These are phyloP conservation scores for Drosophila ustulata DNA, from an alignment of 2,888 invertebrate species.

Conservation along the genomic window DNA sequence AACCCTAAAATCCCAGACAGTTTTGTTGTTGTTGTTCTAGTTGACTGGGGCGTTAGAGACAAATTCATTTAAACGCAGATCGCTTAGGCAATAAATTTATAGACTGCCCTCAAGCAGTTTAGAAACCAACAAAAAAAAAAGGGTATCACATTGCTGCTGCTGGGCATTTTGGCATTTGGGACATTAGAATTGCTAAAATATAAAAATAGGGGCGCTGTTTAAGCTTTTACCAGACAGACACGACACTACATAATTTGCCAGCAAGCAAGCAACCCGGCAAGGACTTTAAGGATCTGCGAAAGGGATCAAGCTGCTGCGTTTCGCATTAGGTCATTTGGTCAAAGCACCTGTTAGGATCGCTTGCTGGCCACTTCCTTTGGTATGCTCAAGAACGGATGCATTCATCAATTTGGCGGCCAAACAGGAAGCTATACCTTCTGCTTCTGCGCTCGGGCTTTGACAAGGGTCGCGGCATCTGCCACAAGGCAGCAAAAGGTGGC, in stretches of 20 bases:
- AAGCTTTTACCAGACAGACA: slow-evolving; percentile 55
- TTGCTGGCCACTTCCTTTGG: slow-evolving; percentile 49
- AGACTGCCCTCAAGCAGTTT: slow-evolving; percentile 68
- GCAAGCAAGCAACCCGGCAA: not conserved
- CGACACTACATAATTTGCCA: slow-evolving; percentile 66
- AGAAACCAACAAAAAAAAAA: slow-evolving; percentile 33
- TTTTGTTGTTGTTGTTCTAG: not conserved
- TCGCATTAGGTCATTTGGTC: slow-evolving; percentile 82
- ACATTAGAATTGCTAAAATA: slow-evolving; percentile 76
- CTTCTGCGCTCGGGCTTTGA: slow-evolving; percentile 56
- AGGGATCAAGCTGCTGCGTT: slow-evolving; percentile 18
- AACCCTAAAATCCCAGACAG: slow-evolving; percentile 9
- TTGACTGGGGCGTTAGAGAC: slow-evolving; percentile 76
- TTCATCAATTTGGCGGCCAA: slow-evolving; percentile 79
- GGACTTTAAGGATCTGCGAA: not conserved
- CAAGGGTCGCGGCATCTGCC: slow-evolving; percentile 74
- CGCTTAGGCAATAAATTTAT: slow-evolving; percentile 80
- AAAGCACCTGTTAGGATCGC: slow-evolving; percentile 74
- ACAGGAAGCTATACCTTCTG: slow-evolving; percentile 58
- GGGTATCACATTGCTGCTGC: slow-evolving; percentile 12
- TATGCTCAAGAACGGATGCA: slow-evolving; percentile 68
- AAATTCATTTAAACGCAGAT: slow-evolving; percentile 73
- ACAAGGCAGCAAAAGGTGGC: slow-evolving; percentile 49
- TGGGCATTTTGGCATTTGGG: slow-evolving; percentile 27
- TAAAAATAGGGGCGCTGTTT: slow-evolving; percentile 52